Base-by-base conservation (phyloP, 2,888 invertebrate genomes). In the Hemicrepidius hirtus region DNA sequence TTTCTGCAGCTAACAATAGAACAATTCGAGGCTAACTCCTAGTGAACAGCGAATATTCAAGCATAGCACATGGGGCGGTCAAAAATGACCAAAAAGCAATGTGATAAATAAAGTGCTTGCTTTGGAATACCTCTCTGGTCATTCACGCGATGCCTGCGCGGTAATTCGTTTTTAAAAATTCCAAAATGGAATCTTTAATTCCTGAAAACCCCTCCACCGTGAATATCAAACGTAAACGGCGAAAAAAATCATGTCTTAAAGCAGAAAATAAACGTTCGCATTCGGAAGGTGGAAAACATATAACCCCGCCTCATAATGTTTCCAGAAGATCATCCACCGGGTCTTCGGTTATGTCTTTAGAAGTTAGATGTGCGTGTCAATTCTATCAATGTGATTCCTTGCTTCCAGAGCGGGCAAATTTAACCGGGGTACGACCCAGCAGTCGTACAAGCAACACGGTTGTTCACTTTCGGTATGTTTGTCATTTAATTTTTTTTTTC, bases 351-450 rank as follows among this genome's bases (percentile, higher is more conserved):
- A 79, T 79, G 76, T 91, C 94, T 73, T 89, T 94, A 82, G 95
- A 95, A 85, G 95, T 95, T 75, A 92, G 95, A 80, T 95, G 95
- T 87, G 95, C 90, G 78, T 95, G 95, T 88, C 95, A 95, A 88
- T 95, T 92, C 87, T 95, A 92, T 87, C 92, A 94, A 88, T 91
- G 93, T 85, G 93, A 95, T 86, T 93, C 93, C 73, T 86, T 95
- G 80, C 88, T 95, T 80, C 95, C 95, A 74, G 94, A 94, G 85
- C 90, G 93, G 83, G 76, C 90, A 68, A 93, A 93, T 85, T 91
- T 92, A 76, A 88, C 91, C 79, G 92, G 90, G 85, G 91, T 79
- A 20, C 78, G 82, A 64, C 82, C 83, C 20, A 78, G 75, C 63
- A 82, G 80, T 71, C 75, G 79, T n/a, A 41, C 69, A 21, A 77